Base-by-base conservation (phyloP, 1,140 invertebrate genomes). In the Brachionus angularis region DNA sequence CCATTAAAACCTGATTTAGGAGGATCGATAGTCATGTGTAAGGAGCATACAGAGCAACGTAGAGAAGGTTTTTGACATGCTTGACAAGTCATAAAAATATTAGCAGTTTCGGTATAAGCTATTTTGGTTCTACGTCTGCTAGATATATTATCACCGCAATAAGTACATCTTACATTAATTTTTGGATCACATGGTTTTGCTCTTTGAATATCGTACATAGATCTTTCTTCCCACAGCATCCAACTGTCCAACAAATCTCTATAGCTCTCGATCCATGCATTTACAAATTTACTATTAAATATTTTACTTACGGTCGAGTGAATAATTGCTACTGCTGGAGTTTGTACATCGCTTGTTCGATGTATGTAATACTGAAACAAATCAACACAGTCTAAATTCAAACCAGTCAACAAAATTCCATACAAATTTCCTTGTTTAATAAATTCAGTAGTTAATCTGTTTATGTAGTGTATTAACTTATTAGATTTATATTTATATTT, bases 321-420 rank as follows among this genome's bases (percentile, higher is more conserved):
- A 10, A 47, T 67, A 8, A 67, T 47, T 12, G 14, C 44, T 0
- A 47, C 42, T 25, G 42, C 62, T 33, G 62, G 14, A 2, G 62
- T 67, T 23, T 67, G 62, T 5, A 67, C 62, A 67, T 67, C 62
- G n/a, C 62, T 47, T 5, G 62, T 67, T 49, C 62, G 62, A 50
- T 67, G 33, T 7, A 67, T 67, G 47, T 67, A 67, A 33, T 21
- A 33, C 23, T 46, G 62, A 29, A 67, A 67, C 23, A 67, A 36
- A 21, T 67, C 62, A 47, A 67, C 33, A 46, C 62, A 67, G 5
- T 67, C 62, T 12, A 23, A n/a, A n/a, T 33, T 50, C 12, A 67
- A 27, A 36, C 62, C 62, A 14, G 62, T 67, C 14, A 67, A 50
- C 1, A 67, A 46, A 29, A 67, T 67, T 18, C 62, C 62, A 23